Base-by-base conservation (phyloP, 1,140 invertebrate genomes). In the Octopus bimaculoides region DNA sequence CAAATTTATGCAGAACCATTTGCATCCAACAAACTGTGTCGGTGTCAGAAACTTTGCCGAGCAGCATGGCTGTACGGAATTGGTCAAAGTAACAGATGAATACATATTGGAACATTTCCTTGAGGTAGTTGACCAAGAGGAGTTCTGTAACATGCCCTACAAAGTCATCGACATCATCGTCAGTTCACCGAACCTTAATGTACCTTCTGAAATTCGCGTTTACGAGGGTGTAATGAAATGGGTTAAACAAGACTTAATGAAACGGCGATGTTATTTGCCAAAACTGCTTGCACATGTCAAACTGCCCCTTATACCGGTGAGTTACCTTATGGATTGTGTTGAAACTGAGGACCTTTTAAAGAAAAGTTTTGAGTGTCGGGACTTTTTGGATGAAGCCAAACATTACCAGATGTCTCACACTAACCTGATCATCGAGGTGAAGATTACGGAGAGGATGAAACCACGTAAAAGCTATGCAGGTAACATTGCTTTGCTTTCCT, bases 391-490 rank as follows among this genome's bases (percentile, higher is more conserved):
- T 82, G 87, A 89, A 77, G 89, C 88, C 9, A 89, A 89, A 78
- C 84, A 84, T 74, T 89, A 88, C 79, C 88, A 89, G 77, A 87
- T 91, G 87, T 90, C 88, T 54, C 78, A 88, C 78, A 88, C 87
- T 5, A 86, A 83, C 75, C 79, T 88, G 6, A 83, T 89, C 7
- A 83, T 85, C 5, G 84, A 87, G 41, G 78, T 88, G 61, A 83
- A 82, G n/a, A 78, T 87, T 4, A 85, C 85, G 56, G 84, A 89
- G 54, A 85, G 87, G 54, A 88, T 86, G 7, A 82, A 86, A 54
- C 89, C 90, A 14, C 82, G 90, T 52, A 89, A 89, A 80, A 90
- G 89, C 82, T 91, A 88, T 84, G 88, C 90, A 71, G 90, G 90
- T 90, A 82, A 76, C 26, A 3, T 41, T 41, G 26, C 26, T 41